phyloP scores from a whole-genome alignment of 30 jellyfish, hydroid and myxozoan genomes.

The Aurelia sp. region DNA sequence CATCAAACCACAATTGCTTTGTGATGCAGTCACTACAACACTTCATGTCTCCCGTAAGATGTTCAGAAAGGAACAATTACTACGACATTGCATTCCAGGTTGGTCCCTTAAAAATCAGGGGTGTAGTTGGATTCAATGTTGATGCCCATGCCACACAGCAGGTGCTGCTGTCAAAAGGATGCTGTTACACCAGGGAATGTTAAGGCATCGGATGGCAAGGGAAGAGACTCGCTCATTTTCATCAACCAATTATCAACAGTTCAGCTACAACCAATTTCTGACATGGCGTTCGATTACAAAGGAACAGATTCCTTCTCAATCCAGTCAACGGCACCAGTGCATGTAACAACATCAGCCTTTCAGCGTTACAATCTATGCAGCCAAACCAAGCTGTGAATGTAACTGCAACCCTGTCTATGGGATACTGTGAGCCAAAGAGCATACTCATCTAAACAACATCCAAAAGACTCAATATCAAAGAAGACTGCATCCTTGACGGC shows the following conservation, averaged over 20 bases:
- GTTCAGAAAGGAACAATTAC: neutral
- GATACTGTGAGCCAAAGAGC: slow-evolving; percentile 1
- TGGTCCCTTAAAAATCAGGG: slow-evolving; percentile 12
- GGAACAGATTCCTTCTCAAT: neutral
- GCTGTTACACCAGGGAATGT: neutral
- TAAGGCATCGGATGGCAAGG: neutral
- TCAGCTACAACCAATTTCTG: no score
- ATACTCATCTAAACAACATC: neutral
- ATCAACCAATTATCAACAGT: slow-evolving; percentile 14
- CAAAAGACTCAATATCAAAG: slow-evolving; percentile 3
- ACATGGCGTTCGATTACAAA: neutral
- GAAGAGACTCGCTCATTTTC: slow-evolving; percentile 8
- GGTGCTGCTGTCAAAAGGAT: no score
- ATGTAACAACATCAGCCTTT: neutral
- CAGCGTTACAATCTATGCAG: slow-evolving; percentile 3
- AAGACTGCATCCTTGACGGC: slow-evolving; percentile 31
- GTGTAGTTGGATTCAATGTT: slow-evolving; percentile 13
- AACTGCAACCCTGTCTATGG: slow-evolving; percentile 9
- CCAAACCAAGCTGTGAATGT: slow-evolving; percentile 21
- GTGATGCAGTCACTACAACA: no score
- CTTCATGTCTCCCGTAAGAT: slow-evolving; percentile 10
- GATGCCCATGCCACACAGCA: neutral
- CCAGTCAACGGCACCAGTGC: neutral
- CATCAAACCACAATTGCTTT: no score
- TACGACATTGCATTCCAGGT: slow-evolving; percentile 11